Percentiles rank a stretch among this genome's conserved stretches.
Conservation (phyloP, 2,113 vertebrate genomes). For the Chionis minor region DNA sequence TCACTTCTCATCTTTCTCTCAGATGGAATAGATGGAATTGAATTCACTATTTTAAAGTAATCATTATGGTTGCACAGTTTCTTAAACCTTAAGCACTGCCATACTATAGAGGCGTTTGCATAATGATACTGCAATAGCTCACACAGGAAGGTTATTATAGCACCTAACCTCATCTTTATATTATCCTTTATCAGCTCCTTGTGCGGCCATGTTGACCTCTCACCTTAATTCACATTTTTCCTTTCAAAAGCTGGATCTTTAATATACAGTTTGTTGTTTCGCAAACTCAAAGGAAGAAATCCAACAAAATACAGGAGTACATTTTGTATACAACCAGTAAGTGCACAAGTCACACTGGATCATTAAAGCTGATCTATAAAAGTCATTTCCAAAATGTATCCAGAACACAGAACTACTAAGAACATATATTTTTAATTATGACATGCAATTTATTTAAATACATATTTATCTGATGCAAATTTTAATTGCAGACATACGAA, state of each 20-base stretch:
- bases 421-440: not conserved
- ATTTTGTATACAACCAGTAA: not conserved
- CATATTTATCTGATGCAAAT: conserved; percentile 41
- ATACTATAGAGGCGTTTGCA: not conserved
- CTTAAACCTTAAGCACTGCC: not conserved
- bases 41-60: conserved; percentile 41
- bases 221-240: conserved; percentile 36
- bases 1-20: conserved; percentile 33
- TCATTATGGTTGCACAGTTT: conserved; percentile 45
- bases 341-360: not conserved
- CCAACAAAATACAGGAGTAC: not conserved
- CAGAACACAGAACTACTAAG: not conserved
- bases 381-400: not conserved
- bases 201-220: conserved; percentile 55
- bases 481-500: conserved; percentile 44
- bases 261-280: not conserved
- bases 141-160: not conserved
- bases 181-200: not conserved
- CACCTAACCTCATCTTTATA: not conserved
- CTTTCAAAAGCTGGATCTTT: not conserved
- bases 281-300: conserved; percentile 10
- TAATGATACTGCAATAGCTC: conserved; percentile 29
- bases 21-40: not conserved
- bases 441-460: not conserved
- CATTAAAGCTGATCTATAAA: conserved; percentile 34